Evolutionary conservation across 2,113 vertebrate species (phyloP).

Genomic region (Gobio gobio): DNA sequence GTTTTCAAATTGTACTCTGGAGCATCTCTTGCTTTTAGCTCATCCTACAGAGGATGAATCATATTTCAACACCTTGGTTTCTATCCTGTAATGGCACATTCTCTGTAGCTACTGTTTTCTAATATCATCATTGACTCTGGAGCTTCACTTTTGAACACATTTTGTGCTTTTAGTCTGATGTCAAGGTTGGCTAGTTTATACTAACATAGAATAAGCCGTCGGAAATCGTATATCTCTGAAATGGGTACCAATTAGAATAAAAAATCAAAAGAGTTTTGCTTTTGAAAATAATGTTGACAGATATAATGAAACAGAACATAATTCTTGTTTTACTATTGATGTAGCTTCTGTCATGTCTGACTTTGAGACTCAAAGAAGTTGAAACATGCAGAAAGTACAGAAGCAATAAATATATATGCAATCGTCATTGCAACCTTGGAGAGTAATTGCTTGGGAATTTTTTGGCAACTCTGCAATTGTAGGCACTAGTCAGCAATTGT

Average conservation of each 20-base stretch:
- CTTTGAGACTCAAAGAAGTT: not conserved
- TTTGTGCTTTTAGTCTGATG: not conserved
- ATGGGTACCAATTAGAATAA: not conserved
- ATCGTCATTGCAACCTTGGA: not conserved
- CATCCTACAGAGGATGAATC: conserved; percentile 26
- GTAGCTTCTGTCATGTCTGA: not conserved
- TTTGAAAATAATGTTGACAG: not conserved
- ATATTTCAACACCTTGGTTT: conserved; percentile 1
- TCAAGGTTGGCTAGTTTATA: not conserved
- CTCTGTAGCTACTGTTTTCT: not conserved
- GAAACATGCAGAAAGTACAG: not conserved
- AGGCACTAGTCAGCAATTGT: not conserved
- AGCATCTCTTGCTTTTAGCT: not conserved
- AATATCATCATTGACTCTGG: not conserved
- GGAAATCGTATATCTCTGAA: not conserved
- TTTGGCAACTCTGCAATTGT: not conserved
- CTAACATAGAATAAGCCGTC: not conserved
- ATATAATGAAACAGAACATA: not conserved
- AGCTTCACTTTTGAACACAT: conserved; percentile 10
- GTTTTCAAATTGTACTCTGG: not conserved
- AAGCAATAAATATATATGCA: not conserved
- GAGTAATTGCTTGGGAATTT: not conserved
- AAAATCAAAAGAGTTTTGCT: not conserved
- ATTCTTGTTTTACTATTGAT: not conserved
- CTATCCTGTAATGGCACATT: not conserved